Conservation (phyloP, 2,797 vertebrate species). For the Peromyscus melanophrys region DNA sequence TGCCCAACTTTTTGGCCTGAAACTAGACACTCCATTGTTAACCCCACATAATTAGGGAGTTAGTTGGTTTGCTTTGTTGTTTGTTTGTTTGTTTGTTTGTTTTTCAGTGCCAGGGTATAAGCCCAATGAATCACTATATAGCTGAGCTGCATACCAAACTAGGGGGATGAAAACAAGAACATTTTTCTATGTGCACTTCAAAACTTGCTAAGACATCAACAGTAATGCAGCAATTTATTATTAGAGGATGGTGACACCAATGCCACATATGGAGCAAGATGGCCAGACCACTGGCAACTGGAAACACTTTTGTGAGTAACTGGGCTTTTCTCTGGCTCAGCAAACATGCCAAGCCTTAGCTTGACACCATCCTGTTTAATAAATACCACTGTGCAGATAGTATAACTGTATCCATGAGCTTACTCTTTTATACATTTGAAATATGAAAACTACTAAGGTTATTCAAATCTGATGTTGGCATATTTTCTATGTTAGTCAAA, state of each 20-base stretch:
- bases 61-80: not conserved
- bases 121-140: not conserved
- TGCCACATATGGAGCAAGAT: not conserved
- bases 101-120: not conserved
- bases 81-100: not conserved
- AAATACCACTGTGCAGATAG: not conserved
- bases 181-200: not conserved
- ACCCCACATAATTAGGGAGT: not conserved
- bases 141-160: not conserved
- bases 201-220: not conserved
- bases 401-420: not conserved
- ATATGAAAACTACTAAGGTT: not conserved
- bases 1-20: not conserved
- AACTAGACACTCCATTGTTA: not conserved
- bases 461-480: not conserved
- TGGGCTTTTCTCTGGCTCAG: not conserved
- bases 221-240: not conserved
- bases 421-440: not conserved
- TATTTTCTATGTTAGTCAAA: not conserved
- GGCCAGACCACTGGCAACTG: fast-evolving
- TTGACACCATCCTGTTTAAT: not conserved
- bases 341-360: not conserved
- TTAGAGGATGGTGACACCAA: not conserved
- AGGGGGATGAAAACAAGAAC: not conserved
- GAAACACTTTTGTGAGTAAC: not conserved